A percentile compares a stretch with the other conserved stretches of the same genome.
These are phyloP conservation scores for Aphelenchoides avenae DNA, from an alignment of 1,140 invertebrate genomes.

Conservation along the genomic window DNA sequence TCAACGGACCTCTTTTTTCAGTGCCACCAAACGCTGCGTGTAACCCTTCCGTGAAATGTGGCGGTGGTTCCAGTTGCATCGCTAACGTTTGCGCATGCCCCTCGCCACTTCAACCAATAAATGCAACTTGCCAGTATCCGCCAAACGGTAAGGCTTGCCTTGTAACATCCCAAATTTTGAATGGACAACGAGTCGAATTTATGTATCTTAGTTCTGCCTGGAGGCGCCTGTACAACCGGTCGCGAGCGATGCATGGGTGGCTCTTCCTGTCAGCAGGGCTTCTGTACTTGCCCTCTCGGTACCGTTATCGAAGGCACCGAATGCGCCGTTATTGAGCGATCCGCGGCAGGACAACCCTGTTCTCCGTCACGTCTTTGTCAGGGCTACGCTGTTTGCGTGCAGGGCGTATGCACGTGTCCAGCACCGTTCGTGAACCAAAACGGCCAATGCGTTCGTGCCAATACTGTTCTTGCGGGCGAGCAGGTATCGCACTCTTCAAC, in stretches of 20 bases:
- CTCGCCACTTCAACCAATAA: slow-evolving; percentile 31
- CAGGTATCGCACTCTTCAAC: neutral
- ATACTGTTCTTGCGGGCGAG: slow-evolving; percentile 18
- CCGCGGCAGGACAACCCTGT: slow-evolving; percentile 33
- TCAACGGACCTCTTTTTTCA: slow-evolving; percentile 24
- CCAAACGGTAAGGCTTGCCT: slow-evolving; percentile 31
- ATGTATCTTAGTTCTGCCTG: slow-evolving; percentile 29
- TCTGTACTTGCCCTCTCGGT: slow-evolving; percentile 40
- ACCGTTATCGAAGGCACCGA: slow-evolving; percentile 36
- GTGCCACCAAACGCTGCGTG: slow-evolving; percentile 42
- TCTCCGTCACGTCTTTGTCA: slow-evolving; percentile 37
- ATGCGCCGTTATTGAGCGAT: slow-evolving; percentile 35
- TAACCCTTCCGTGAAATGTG: slow-evolving; percentile 41
- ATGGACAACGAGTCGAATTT: slow-evolving; percentile 10
- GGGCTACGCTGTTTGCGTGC: slow-evolving; percentile 40
- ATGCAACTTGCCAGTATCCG: slow-evolving; percentile 47
- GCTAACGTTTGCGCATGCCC: slow-evolving; percentile 32
- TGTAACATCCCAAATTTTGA: neutral
- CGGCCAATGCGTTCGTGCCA: slow-evolving; percentile 27
- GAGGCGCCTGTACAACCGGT: slow-evolving; percentile 38
- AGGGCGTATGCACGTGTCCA: slow-evolving; percentile 39
- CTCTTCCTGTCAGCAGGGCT: slow-evolving; percentile 35
- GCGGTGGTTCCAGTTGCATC: slow-evolving; percentile 38
- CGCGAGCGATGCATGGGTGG: slow-evolving; percentile 41
- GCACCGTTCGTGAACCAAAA: slow-evolving; percentile 41